These are phyloP conservation scores for Drosophila lowei DNA, from an alignment of 1,140 invertebrate genomes.

Conservation along the genomic window DNA sequence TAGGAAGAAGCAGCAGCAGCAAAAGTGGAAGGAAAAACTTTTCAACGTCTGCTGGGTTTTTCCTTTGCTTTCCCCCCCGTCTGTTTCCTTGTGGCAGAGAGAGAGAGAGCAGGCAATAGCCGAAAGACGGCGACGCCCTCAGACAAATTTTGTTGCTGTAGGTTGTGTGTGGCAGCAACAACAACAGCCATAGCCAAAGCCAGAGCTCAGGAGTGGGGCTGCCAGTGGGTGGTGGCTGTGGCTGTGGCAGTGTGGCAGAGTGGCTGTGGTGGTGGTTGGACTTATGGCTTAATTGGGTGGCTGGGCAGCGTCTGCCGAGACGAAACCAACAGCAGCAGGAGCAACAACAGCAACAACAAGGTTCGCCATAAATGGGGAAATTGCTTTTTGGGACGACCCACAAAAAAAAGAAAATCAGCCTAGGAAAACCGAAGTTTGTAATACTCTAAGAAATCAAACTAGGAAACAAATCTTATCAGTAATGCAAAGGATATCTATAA, in stretches of 20 bases:
- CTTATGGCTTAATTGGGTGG: constrained; percentile 81
- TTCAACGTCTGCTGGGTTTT: too few species aligned
- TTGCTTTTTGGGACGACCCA: constrained; percentile 65
- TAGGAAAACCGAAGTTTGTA: too few species aligned
- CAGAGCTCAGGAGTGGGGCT: not conserved
- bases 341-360: constrained; percentile 21
- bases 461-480: too few species aligned
- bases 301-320: constrained; percentile 78
- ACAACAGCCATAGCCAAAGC: constrained; percentile 20
- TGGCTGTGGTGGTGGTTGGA: constrained; percentile 38
- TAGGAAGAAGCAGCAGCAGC: constrained; percentile 23
- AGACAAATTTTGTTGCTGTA: constrained; percentile 79
- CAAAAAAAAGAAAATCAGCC: not conserved
- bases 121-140: constrained; percentile 64
- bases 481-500: too few species aligned
- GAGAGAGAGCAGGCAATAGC: constrained; percentile 16
- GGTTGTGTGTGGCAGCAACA: constrained; percentile 62
- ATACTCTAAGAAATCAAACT: too few species aligned
- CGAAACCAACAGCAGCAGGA: constrained; percentile 35
- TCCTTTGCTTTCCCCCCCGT: too few species aligned
- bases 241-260: not conserved
- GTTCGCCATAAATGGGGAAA: constrained; percentile 65
- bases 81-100: not conserved
- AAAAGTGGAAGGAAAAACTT: constrained; percentile 33
- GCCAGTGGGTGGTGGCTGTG: not conserved